Evolutionary conservation across 2,113 vertebrate species (phyloP).

Genomic region (Ceyx melanurus): DNA sequence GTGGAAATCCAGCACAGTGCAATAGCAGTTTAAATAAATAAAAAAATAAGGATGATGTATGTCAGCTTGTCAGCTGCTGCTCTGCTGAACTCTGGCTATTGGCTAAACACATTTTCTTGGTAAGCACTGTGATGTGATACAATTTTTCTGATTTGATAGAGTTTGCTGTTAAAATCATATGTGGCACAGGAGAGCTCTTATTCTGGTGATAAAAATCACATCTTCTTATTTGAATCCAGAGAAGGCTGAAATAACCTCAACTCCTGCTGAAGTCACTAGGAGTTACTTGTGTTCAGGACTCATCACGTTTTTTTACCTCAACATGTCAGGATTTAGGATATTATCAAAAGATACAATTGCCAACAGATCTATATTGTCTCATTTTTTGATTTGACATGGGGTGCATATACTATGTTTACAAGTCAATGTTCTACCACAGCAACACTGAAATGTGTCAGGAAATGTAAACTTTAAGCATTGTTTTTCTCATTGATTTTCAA

Average conservation of each 20-base stretch:
- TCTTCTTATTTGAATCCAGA: neutral
- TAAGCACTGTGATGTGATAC: neutral
- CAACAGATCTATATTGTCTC: neutral
- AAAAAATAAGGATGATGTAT: conserved; percentile 6
- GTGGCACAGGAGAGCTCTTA: neutral
- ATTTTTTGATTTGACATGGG: neutral
- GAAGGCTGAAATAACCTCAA: neutral
- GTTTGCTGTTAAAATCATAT: conserved; percentile 23
- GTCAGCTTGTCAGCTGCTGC: conserved; percentile 19
- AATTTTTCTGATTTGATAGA: neutral
- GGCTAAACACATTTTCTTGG: conserved; percentile 15
- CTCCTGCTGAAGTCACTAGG: neutral
- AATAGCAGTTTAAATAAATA: conserved; percentile 19
- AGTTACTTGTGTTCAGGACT: neutral
- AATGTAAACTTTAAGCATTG: neutral
- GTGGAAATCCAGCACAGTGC: neutral
- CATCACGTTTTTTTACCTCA: neutral
- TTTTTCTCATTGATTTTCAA: neutral
- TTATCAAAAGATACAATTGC: neutral
- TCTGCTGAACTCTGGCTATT: neutral
- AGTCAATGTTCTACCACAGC: neutral
- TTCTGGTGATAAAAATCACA: neutral
- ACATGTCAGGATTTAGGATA: neutral
- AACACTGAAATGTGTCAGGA: neutral
- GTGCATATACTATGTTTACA: neutral